Conservation (phyloP, 2,888 invertebrate genomes). For the Cordilura impudica region DNA sequence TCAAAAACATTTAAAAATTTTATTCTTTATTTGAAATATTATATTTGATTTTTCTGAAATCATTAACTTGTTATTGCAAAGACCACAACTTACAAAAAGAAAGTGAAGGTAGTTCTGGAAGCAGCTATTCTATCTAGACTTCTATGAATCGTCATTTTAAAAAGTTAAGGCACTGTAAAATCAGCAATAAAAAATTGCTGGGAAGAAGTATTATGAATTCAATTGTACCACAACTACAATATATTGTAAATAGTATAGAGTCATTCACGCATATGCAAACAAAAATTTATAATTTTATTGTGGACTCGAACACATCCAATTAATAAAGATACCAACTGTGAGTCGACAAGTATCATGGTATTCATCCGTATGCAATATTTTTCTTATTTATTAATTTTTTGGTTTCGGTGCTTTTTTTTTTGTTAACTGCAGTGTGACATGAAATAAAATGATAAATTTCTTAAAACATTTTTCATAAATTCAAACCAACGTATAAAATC, state of each 20-base stretch:
- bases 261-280: conserved; percentile 16
- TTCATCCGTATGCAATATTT: conserved; percentile 33
- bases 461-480: conserved; percentile 59
- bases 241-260: no score
- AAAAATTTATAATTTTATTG: conserved; percentile 46
- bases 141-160: no score
- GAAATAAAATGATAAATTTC: conserved; percentile 61
- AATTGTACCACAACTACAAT: no score
- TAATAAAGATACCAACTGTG: conserved; percentile 63
- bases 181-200: neutral
- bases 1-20: neutral
- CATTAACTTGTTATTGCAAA: no score
- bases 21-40: neutral
- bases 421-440: conserved; percentile 60
- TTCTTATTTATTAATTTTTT: conserved; percentile 5
- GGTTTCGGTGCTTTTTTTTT: conserved; percentile 12
- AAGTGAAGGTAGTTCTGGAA: no score
- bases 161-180: no score
- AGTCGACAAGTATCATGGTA: conserved; percentile 57
- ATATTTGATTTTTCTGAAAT: no score
- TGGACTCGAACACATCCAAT: conserved; percentile 58
- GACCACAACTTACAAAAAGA: no score
- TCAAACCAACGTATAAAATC: conserved; percentile 38
- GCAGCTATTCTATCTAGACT: no score
- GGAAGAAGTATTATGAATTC: no score